Conservation (phyloP, 2,888 invertebrate species). For the Gortyna flavago region DNA sequence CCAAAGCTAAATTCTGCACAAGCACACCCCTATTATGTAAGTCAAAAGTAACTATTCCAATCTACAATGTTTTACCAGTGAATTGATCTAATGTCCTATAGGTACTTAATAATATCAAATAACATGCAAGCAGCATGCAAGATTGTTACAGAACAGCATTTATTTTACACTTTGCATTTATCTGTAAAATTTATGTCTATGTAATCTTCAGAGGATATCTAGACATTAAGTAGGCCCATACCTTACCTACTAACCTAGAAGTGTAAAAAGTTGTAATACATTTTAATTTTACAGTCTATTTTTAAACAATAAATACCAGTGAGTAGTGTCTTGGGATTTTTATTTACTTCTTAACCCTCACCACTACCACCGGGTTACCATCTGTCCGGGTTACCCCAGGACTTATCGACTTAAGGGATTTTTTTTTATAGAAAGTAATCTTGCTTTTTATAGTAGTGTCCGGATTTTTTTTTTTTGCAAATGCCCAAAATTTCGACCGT, state of each 20-base stretch:
- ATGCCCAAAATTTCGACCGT: background rate
- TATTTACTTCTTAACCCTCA: constrained; percentile 7
- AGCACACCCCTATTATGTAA: constrained; percentile 34
- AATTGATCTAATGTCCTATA: constrained; percentile 22
- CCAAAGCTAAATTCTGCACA: constrained; percentile 3
- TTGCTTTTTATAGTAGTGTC: background rate
- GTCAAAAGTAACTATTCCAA: constrained; percentile 14
- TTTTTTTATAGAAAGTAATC: background rate
- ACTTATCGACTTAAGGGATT: background rate
- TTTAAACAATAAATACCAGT: constrained; percentile 44
- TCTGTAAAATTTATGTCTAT: constrained; percentile 8
- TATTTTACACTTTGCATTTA: constrained; percentile 30
- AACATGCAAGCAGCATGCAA: background rate
- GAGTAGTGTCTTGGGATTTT: constrained; percentile 40
- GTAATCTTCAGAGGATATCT: background rate
- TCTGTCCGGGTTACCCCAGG: background rate
- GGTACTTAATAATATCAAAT: constrained; percentile 14
- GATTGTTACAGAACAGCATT: constrained; percentile 42
- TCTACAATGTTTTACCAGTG: constrained; percentile 11
- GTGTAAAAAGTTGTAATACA: constrained; percentile 27
- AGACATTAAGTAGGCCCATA: constrained; percentile 1
- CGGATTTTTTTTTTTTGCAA: background rate
- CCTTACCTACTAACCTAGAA: background rate
- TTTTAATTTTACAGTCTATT: constrained; percentile 31
- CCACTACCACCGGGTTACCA: background rate